Conservation (phyloP, 2,797 vertebrate genomes). For the Sparidentex hasta region DNA sequence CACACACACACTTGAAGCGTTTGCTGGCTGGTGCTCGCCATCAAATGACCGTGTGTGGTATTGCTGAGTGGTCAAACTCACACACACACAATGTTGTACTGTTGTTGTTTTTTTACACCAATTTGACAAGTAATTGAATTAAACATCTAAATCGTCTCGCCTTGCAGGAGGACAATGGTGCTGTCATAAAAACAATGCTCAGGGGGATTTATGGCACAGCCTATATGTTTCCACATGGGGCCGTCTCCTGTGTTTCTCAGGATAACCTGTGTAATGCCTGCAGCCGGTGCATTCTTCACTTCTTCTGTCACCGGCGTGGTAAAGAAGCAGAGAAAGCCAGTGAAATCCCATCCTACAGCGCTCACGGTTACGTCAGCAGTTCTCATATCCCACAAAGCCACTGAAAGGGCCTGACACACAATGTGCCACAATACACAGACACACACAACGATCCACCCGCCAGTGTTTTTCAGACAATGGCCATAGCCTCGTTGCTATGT, state of each 20-base stretch:
- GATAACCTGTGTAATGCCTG: constrained; percentile 74
- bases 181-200: constrained; percentile 65
- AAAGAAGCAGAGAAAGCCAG: constrained; percentile 75
- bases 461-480: constrained; percentile 77
- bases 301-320: constrained; percentile 71
- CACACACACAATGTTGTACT: constrained; percentile 15
- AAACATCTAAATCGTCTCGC: constrained; percentile 24
- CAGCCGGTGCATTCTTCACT: constrained; percentile 80
- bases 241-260: constrained; percentile 70
- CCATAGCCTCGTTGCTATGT: constrained; percentile 46
- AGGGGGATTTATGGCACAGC: constrained; percentile 57
- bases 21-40: constrained; percentile 71
- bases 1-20: constrained; percentile 71
- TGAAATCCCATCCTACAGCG: constrained; percentile 83
- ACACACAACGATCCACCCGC: constrained; percentile 72
- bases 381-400: constrained; percentile 83
- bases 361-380: constrained; percentile 82
- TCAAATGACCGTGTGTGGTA: constrained; percentile 78
- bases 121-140: not conserved
- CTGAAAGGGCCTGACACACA: constrained; percentile 80
- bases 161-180: constrained; percentile 56
- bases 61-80: constrained; percentile 57
- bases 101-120: constrained; percentile 4
- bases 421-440: constrained; percentile 77
- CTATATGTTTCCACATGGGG: constrained; percentile 57